Evolutionary conservation across 2,888 invertebrate genomes (phyloP), one percentile per base, ranked within the genome.

Genomic region (Escarpia spicata): DNA sequence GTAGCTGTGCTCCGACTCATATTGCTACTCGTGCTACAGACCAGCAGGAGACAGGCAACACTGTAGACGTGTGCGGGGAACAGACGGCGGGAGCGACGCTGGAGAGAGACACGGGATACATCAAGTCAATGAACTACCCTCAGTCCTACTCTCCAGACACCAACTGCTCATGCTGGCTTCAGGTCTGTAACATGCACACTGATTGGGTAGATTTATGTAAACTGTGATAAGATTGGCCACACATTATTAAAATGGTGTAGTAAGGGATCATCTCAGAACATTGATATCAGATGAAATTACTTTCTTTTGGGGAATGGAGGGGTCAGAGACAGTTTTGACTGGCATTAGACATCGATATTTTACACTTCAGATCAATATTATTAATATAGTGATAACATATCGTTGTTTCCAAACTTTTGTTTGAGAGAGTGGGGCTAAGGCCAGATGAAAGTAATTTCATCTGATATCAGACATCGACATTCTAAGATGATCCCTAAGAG

Each of bases 111-210:
- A 4, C 15, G 37, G 91, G 91, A 6, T 91, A 91, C 91, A 91
- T 91, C 37, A n/a, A 91, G 37, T 91, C 91, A 26, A 43, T 91
- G 43, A 44, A 91, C 91, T 91, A 91, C 91, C 91, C 91, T 3
- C n/a, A n/a, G n/a, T 19, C 75, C 75, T 75, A 75, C 75, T 75
- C 75, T 19, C 75, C 75, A 75, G 75, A 75, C 75, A 75, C 75
- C 75, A 75, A 75, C 75, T 75, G 75, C 75, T 75, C 75, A 15
- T 75, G 75, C 75, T 75, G 75, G 75, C 75, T 75, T 75, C 75
- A 75, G 75, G 75, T 75, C 19, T 75, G 75, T 75, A 75, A 75
- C 75, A 75, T 15, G 75, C 19, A 26, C 19, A 26, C 4, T 75
- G n/a, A 75, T n/a, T 26, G 19, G 75, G 19, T 75, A 75, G n/a